phyloP scores from a whole-genome alignment of 2,113 vertebrate species.

The Mobula hypostoma region DNA sequence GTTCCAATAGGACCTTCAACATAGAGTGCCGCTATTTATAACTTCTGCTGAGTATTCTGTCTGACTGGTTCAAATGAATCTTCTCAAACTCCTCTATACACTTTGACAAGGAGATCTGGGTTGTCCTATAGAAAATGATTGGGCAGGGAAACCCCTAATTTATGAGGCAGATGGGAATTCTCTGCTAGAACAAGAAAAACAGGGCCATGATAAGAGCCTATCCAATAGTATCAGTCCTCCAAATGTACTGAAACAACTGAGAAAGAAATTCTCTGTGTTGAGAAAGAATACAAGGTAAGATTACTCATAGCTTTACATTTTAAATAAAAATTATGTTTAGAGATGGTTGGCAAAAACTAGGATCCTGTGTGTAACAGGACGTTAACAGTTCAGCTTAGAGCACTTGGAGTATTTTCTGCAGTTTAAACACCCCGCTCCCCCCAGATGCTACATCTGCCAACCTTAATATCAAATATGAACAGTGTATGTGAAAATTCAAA shows the following conservation, averaged over 20 bases:
- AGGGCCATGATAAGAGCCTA: too few relatives aligned
- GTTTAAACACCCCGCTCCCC: neutral
- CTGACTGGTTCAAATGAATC: neutral
- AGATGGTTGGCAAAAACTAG: neutral
- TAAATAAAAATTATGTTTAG: neutral
- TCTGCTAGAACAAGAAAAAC: neutral
- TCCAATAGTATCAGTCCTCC: too few relatives aligned
- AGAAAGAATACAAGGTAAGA: neutral
- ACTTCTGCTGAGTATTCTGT: neutral
- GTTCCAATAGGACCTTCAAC: neutral
- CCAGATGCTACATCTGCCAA: neutral
- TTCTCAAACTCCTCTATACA: too few relatives aligned
- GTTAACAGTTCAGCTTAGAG: neutral
- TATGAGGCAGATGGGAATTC: neutral
- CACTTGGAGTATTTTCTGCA: neutral
- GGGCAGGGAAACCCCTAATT: neutral
- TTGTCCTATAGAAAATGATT: neutral
- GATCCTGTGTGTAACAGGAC: too few relatives aligned
- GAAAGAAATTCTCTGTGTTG: neutral
- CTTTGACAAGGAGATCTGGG: neutral
- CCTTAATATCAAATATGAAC: neutral
- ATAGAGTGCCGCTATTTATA: neutral
- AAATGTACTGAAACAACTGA: neutral
- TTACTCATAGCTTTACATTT: neutral
- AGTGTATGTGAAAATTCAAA: neutral